These are phyloP conservation scores for Myotis davidii DNA, from an alignment of 2,113 vertebrate species.

Conservation along the genomic window DNA sequence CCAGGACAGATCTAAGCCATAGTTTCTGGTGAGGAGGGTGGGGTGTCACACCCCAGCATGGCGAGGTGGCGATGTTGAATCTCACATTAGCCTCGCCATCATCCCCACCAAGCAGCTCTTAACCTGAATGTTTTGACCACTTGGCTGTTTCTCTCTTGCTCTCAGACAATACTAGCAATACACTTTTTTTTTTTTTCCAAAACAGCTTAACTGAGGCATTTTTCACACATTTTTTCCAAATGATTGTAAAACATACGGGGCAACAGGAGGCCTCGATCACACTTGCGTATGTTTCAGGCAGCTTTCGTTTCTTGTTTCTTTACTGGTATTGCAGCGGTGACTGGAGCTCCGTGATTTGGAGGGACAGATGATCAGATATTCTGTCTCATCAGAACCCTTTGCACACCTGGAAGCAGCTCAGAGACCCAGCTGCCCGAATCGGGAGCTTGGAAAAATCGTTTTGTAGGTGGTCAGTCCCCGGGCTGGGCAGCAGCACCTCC, in stretches of 20 bases:
- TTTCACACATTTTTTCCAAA: conserved; percentile 62
- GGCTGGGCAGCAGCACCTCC: background rate
- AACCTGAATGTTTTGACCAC: conserved; percentile 51
- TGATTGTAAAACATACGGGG: conserved; percentile 60
- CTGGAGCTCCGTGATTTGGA: background rate
- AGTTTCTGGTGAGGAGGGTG: conserved; percentile 49
- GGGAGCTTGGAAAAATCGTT: background rate
- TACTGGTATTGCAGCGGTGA: conserved; percentile 15
- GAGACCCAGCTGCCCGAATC: background rate
- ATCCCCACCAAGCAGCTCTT: conserved; percentile 52
- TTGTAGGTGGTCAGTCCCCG: background rate
- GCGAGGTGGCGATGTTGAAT: background rate
- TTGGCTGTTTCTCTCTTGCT: conserved; percentile 62
- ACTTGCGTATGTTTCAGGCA: conserved; percentile 66
- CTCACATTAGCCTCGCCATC: background rate
- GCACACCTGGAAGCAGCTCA: background rate
- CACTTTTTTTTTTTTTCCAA: background rate
- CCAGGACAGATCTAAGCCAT: conserved; percentile 72
- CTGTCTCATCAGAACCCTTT: background rate
- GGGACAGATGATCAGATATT: background rate
- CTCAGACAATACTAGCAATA: conserved; percentile 75
- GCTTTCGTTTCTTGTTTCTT: conserved; percentile 55
- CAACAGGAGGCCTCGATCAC: conserved; percentile 49
- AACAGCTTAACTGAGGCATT: conserved; percentile 56
- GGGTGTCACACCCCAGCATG: background rate